Percentiles rank a stretch among this genome's conserved stretches.
phyloP scores from a whole-genome alignment of 2,888 invertebrate genomes.

The Hymenopus coronatus region DNA sequence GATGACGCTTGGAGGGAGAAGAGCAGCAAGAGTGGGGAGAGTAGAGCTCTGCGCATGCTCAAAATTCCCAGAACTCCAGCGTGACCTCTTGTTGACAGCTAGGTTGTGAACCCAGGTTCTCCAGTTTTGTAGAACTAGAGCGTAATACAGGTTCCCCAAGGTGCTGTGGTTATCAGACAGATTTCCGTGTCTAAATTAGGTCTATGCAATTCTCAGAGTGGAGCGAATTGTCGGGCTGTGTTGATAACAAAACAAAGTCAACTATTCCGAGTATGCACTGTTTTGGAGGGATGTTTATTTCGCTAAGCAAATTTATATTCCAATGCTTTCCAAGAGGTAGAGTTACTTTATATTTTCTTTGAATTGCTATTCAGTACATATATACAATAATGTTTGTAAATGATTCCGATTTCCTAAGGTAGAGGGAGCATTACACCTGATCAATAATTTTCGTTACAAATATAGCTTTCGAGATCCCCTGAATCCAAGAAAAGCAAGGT shows the following conservation, averaged over 20 bases:
- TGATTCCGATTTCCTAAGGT: too few species aligned
- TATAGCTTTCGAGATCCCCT: too few species aligned
- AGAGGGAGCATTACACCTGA: too few species aligned
- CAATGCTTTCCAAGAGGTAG: too few species aligned
- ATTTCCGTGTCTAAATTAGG: neutral
- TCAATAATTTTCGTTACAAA: too few species aligned
- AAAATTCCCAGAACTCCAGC: neutral
- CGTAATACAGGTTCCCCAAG: neutral
- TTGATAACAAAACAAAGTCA: neutral
- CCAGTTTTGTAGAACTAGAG: neutral
- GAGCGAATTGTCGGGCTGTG: neutral
- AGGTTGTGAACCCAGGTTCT: neutral
- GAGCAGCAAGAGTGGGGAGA: neutral
- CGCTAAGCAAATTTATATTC: too few species aligned
- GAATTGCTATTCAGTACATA: too few species aligned
- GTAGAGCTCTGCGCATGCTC: neutral
- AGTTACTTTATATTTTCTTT: too few species aligned
- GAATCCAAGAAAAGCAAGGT: too few species aligned
- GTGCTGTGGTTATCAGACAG: neutral
- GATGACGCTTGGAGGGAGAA: neutral
- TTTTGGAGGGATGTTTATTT: neutral
- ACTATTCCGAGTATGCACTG: neutral
- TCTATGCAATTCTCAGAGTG: neutral
- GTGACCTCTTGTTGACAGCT: neutral
- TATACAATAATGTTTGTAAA: too few species aligned